Conservation (phyloP, 1,140 invertebrate genomes). For the Oryzaephilus surinamensis region DNA sequence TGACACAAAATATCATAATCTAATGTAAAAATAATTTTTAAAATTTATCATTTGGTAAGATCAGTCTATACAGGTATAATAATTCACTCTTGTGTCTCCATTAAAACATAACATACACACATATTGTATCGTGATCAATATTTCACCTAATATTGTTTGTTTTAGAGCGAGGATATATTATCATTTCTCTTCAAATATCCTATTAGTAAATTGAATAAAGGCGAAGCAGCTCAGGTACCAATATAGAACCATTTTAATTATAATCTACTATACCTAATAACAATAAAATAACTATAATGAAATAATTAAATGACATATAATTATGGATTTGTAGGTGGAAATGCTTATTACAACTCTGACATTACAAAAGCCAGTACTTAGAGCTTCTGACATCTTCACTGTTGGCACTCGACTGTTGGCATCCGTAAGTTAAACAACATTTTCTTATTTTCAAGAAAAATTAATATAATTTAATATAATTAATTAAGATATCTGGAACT, state of each 20-base stretch:
- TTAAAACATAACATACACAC: no score
- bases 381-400: slow-evolving; percentile 24
- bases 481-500: slow-evolving; percentile 27
- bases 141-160: no score
- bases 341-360: slow-evolving; percentile 22
- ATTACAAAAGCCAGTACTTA: slow-evolving; percentile 21
- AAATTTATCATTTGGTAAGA: no score
- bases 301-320: neutral
- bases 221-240: slow-evolving; percentile 14
- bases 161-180: slow-evolving; percentile 18
- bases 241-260: neutral
- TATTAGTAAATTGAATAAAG: slow-evolving; percentile 17
- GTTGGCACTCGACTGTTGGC: slow-evolving; percentile 24
- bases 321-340: slow-evolving; percentile 21
- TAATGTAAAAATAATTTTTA: no score
- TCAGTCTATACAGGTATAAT: no score
- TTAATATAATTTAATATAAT: neutral
- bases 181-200: slow-evolving; percentile 22
- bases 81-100: no score
- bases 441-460: neutral
- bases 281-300: no score
- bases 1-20: no score
- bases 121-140: no score
- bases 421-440: slow-evolving; percentile 23
- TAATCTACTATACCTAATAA: no score